Evolutionary conservation across 1,140 invertebrate genomes (phyloP), one percentile per base, ranked within the genome.

Genomic region (Acromyrmex charruanus): DNA sequence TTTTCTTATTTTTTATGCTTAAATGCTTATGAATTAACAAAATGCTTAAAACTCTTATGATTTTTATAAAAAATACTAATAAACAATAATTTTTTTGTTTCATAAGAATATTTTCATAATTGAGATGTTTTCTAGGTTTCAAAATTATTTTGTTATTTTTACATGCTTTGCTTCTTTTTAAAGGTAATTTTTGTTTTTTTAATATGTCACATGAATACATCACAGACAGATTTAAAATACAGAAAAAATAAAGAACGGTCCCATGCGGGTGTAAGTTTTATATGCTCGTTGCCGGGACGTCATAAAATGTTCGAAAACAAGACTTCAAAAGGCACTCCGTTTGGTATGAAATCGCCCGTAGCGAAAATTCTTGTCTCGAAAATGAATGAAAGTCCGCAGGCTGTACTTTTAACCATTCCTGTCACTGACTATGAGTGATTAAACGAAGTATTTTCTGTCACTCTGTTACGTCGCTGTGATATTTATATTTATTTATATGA

Each of bases 271-370:
- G 55, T 84, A 84, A 74, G 39, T 44, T 74, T 35, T 74, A 51
- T 74, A 35, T 28, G 53, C 44, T 74, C n/a, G 31, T 39, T 44
- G 66, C 12, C 69, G 39, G 21, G 0, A 49, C 2, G 69, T 61
- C 55, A 71, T 49, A 16, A 71, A 51, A 84, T 28, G 25, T 59
- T 72, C 55, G 3, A 28, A 12, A 72, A 39, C 66, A 49, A 74
- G 63, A 84, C 80, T 74, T 51, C 68, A 84, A 84, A 82, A 82
- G 68, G 12, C 55, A 63, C 39, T 74, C 2, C 39, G 16, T 74
- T 82, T 61, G 61, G 39, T 61, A 74, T 21, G 10, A 84, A 49
- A 61, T 84, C 39, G 69, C 55, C n/a, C 25, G 21, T 61, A 58
- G 69, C 69, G 25, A 61, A 66, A 66, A 28, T 49, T 12, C 39